Conservation (phyloP, 35 echinoderm and acorn worm genomes). For the Heliocidaris erythrogramma region DNA sequence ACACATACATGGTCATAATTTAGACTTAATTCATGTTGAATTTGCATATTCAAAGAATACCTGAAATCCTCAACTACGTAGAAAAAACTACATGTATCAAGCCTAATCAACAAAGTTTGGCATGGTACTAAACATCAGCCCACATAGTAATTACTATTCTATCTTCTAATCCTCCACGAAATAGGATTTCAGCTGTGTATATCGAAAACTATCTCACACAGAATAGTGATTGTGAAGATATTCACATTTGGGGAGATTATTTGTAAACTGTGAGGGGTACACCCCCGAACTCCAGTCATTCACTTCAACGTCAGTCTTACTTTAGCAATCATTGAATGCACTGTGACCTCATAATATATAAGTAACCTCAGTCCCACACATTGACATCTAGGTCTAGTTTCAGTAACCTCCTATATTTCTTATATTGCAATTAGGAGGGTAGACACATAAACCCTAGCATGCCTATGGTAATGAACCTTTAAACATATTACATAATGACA, state of each 20-base stretch:
- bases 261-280: background rate
- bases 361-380: background rate
- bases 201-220: background rate
- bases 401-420: background rate
- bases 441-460: background rate
- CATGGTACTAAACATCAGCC: too few species aligned
- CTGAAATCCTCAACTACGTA: conserved; percentile 36
- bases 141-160: background rate
- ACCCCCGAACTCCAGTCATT: background rate
- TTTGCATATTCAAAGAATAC: conserved; percentile 51
- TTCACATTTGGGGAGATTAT: background rate
- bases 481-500: background rate
- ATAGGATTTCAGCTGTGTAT: background rate
- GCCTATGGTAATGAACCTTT: background rate
- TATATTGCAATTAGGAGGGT: background rate
- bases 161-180: background rate
- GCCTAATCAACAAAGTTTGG: background rate
- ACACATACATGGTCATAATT: conserved; percentile 52
- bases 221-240: background rate
- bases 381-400: background rate
- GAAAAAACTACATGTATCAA: conserved; percentile 27
- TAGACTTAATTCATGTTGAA: conserved; percentile 12
- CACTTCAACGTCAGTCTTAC: background rate
- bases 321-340: background rate
- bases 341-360: background rate